phyloP scores from a whole-genome alignment of 2,113 vertebrate species.

The Syngnathus typhle region DNA sequence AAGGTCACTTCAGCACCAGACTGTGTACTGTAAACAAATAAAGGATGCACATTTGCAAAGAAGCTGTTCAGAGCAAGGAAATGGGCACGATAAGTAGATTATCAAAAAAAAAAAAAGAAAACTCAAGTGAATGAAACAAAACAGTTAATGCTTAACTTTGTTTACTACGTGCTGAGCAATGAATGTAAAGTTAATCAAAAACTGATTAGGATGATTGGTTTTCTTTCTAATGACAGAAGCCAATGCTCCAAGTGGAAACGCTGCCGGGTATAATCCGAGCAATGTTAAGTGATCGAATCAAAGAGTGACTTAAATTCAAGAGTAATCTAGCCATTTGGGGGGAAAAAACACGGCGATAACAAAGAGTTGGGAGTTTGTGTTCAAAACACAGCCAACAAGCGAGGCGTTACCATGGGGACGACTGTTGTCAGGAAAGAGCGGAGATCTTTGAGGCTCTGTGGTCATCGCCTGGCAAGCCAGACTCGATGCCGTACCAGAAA shows the following conservation, averaged over 20 bases:
- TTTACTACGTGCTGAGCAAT: not conserved
- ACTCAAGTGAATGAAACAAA: too few relatives aligned
- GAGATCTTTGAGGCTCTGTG: constrained; percentile 35
- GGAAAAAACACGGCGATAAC: constrained; percentile 31
- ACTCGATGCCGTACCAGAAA: too few relatives aligned
- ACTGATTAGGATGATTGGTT: not conserved
- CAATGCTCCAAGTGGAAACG: not conserved
- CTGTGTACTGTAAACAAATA: constrained; percentile 1
- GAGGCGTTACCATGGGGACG: constrained; percentile 55
- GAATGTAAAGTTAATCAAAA: not conserved
- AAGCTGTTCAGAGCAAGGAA: not conserved
- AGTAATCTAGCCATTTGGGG: constrained; percentile 21
- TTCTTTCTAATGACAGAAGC: not conserved
- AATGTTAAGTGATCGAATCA: not conserved
- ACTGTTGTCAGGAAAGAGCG: constrained; percentile 53
- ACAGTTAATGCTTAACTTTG: too few relatives aligned
- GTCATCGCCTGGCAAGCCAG: not conserved
- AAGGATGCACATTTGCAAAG: not conserved
- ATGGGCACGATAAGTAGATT: not conserved
- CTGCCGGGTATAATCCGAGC: not conserved
- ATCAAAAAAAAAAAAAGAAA: not conserved
- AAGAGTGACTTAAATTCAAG: not conserved
- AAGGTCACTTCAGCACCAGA: constrained; percentile 2
- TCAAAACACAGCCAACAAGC: constrained; percentile 53
- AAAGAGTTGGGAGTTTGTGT: constrained; percentile 45